phyloP scores from a whole-genome alignment of 2,113 vertebrate species.

The Sapayoa aenigma region DNA sequence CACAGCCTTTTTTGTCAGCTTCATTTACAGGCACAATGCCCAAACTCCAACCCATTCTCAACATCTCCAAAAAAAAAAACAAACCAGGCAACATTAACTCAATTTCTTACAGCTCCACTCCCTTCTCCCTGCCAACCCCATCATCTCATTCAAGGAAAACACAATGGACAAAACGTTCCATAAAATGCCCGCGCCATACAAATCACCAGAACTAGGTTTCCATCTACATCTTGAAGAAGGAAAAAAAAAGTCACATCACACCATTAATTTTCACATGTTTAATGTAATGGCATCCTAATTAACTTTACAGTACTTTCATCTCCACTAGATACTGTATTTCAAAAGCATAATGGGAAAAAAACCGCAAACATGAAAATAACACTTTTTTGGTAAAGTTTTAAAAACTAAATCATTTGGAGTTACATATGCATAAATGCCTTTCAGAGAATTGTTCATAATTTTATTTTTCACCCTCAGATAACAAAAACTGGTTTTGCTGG shows the following conservation, averaged over 20 bases:
- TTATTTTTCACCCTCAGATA: not conserved
- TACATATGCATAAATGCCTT: not conserved
- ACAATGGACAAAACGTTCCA: not conserved
- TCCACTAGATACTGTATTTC: slow-evolving; percentile 10
- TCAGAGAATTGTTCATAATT: not conserved
- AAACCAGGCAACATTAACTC: not conserved
- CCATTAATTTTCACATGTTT: not conserved
- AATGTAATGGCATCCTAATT: slow-evolving; percentile 31
- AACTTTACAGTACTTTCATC: slow-evolving; percentile 34
- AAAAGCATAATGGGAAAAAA: not conserved
- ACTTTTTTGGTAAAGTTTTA: not conserved
- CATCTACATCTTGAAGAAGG: not conserved
- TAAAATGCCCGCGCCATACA: not conserved
- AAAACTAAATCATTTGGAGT: not conserved
- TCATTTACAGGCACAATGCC: not conserved
- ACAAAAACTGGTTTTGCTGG: not conserved
- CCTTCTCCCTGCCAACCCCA: not conserved
- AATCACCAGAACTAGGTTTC: not conserved
- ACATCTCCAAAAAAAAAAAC: not conserved
- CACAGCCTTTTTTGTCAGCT: not conserved
- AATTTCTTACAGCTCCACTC: not conserved
- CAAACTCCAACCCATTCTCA: not conserved
- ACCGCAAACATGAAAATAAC: not conserved
- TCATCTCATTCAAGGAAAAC: not conserved
- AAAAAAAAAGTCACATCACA: not conserved